Evolutionary conservation across 1,140 invertebrate genomes (phyloP).

Genomic region (Cephus cinctus): DNA sequence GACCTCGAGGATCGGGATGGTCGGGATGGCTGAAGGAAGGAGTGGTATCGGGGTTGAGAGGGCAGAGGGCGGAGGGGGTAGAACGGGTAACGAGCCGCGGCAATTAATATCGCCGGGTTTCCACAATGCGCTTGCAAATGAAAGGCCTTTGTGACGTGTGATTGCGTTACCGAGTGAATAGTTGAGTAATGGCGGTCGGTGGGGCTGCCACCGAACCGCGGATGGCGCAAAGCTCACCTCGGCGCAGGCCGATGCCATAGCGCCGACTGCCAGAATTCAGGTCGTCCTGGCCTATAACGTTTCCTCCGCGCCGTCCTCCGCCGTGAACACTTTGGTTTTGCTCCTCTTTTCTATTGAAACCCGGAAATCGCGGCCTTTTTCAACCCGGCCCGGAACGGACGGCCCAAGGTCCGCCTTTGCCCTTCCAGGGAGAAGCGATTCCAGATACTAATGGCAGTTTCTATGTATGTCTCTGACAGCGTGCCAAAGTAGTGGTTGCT

Average conservation of each 20-base stretch:
- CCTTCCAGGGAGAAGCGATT: background rate
- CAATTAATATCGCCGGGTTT: constrained; percentile 57
- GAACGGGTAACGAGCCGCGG: constrained; percentile 54
- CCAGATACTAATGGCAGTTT: background rate
- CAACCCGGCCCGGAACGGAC: too few species aligned
- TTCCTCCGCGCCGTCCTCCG: background rate
- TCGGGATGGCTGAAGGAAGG: too few species aligned
- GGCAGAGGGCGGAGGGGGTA: constrained; percentile 14
- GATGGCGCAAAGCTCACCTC: constrained; percentile 41
- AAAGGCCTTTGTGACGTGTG: constrained; percentile 59
- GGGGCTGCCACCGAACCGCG: constrained; percentile 42
- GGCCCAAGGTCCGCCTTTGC: too few species aligned
- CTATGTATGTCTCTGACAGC: too few species aligned
- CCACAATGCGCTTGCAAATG: constrained; percentile 59
- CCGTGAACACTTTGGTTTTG: too few species aligned
- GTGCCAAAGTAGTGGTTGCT: too few species aligned
- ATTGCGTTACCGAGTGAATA: constrained; percentile 58
- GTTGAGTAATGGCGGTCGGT: constrained; percentile 55
- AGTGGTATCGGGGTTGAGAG: too few species aligned
- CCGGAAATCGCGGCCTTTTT: background rate
- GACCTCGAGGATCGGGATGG: too few species aligned
- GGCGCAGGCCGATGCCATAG: constrained; percentile 41
- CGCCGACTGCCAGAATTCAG: constrained; percentile 19
- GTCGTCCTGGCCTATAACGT: background rate
- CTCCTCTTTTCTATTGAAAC: too few species aligned